phyloP scores from a whole-genome alignment of 2,888 invertebrate species.

The Pandemis cinnamomeana region DNA sequence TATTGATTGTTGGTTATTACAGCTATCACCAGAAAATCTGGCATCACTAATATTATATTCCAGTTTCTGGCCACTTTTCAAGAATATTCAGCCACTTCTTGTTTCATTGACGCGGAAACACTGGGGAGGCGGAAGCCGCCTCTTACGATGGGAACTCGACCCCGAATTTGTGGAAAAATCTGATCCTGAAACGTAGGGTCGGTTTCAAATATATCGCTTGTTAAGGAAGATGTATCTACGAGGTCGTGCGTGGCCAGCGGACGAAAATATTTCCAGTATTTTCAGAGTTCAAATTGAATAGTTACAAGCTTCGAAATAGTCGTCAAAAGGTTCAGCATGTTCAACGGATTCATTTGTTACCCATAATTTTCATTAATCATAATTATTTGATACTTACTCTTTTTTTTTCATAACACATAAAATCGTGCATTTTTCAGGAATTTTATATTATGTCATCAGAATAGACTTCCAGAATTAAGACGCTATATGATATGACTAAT shows the following conservation, averaged over 20 bases:
- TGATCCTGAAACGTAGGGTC: conserved; percentile 31
- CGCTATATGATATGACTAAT: too few species aligned
- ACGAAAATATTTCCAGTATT: background rate
- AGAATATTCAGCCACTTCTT: conserved; percentile 10
- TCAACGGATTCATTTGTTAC: background rate
- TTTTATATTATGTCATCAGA: too few species aligned
- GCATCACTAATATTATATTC: background rate
- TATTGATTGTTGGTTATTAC: background rate
- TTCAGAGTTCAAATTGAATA: background rate
- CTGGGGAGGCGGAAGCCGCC: conserved; percentile 54
- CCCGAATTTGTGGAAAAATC: conserved; percentile 36
- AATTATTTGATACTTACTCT: too few species aligned
- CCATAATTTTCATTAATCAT: background rate
- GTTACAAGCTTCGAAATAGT: background rate
- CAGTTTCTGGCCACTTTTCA: background rate
- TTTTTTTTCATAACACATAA: too few species aligned
- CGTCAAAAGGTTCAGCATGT: background rate
- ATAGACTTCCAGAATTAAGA: too few species aligned
- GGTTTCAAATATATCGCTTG: conserved; percentile 39
- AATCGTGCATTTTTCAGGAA: too few species aligned
- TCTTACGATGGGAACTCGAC: conserved; percentile 63
- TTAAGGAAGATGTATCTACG: conserved; percentile 25
- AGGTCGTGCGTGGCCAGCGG: conserved; percentile 7
- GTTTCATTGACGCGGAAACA: conserved; percentile 8
- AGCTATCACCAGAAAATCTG: background rate